Conservation (phyloP, 2,888 invertebrate species). For the Panzeria rudis region DNA sequence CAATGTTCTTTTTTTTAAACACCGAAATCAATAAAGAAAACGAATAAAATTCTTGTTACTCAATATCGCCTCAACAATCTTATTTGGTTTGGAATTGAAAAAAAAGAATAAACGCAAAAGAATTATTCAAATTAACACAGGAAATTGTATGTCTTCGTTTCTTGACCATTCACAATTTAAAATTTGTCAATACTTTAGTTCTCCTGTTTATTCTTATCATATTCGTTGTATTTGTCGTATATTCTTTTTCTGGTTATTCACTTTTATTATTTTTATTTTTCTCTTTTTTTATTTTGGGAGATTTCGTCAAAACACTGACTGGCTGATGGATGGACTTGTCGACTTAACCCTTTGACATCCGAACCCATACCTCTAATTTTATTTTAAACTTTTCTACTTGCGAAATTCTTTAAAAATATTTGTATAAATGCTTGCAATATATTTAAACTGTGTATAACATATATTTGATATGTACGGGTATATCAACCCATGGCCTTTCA, state of each 20-base stretch:
- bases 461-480: background rate
- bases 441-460: too few species aligned
- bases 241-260: slow-evolving; percentile 34
- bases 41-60: slow-evolving; percentile 29
- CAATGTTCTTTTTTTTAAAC: background rate
- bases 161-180: slow-evolving; percentile 70
- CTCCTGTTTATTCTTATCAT: slow-evolving; percentile 41
- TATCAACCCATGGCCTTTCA: background rate
- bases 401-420: background rate
- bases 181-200: slow-evolving; percentile 69
- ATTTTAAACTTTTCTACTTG: background rate
- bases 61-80: slow-evolving; percentile 36
- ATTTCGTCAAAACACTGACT: slow-evolving; percentile 46
- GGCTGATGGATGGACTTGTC: slow-evolving; percentile 41
- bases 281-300: slow-evolving; percentile 35
- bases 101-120: slow-evolving; percentile 18
- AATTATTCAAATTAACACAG: slow-evolving; percentile 64
- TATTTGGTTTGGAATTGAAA: slow-evolving; percentile 35
- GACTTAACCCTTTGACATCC: slow-evolving; percentile 5
- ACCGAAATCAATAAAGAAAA: slow-evolving; percentile 17
- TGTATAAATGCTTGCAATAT: background rate
- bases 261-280: slow-evolving; percentile 22
- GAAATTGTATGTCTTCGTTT: slow-evolving; percentile 70
- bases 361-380: background rate
- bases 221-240: slow-evolving; percentile 10